Base-by-base conservation (phyloP, 2,113 vertebrate genomes). In the Morphnarchus princeps region DNA sequence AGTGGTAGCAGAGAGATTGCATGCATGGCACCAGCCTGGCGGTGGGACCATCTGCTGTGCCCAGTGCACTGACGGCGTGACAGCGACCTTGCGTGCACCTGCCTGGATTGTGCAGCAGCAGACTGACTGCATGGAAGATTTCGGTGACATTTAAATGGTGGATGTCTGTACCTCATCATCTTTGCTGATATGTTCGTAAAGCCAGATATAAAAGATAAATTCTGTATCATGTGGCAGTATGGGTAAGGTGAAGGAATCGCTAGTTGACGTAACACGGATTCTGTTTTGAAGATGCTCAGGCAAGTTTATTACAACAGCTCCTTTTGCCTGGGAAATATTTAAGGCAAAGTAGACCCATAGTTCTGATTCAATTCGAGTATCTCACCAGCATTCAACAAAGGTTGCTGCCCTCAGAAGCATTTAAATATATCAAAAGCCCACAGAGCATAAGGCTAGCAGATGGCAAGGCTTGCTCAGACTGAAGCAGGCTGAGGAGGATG, bases 11-110 rank as follows among this genome's bases (percentile, higher is more conserved):
- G 13, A 66, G 43, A 62, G n/a, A 26, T 34, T 31, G n/a, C 17
- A 9, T 16, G 38, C 40, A 2, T 3, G 40, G 62, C 66, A 69
- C 36, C 32, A 49, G 38, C n/a, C 34, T 38, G 8, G 28, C 20
- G 13, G 29, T 25, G 3, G 3, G 34, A 79, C 36, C 43, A 20
- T 36, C 74, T 55, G 32, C 6, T 1, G 2, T 3, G 11, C 5
- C 4, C 0, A 4, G 25, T 18, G 14, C n/a, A 4, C 25, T 8
- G 45, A 10, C 3, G 12, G 58, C 4, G 3, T 14, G 32, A 22
- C 0, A 0, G n/a, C n/a, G 73, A 40, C 28, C 42, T 21, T 36
- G 28, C 25, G 3, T 22, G 61, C 71, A 42, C 61, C n/a, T 25
- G 18, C 20, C 67, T 22, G 28, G 26, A 16, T 6, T 40, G 34